A percentile compares a stretch with the other conserved stretches of the same genome.
Conservation (phyloP, 2,888 invertebrate genomes). For the Calephelis perditalis region DNA sequence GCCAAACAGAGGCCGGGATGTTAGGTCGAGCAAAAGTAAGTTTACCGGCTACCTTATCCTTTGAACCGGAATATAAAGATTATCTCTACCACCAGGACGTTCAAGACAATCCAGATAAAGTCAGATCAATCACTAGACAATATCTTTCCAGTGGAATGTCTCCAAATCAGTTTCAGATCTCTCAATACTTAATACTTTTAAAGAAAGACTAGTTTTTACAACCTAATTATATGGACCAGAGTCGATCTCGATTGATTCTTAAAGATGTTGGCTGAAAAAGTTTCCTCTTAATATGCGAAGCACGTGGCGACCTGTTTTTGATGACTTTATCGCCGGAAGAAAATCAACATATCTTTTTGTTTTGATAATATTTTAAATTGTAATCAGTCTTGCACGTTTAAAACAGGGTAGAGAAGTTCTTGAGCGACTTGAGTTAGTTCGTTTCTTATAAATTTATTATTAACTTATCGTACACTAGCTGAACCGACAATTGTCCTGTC, state of each 20-base stretch:
- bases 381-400: slow-evolving; percentile 20
- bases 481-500: too few relatives aligned
- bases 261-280: slow-evolving; percentile 9
- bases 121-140: too few relatives aligned
- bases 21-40: too few relatives aligned
- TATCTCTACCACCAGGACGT: too few relatives aligned
- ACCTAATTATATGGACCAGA: slow-evolving; percentile 6
- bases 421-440: neutral
- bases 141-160: too few relatives aligned
- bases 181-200: neutral
- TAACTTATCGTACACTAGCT: too few relatives aligned
- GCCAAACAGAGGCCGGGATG: too few relatives aligned
- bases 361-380: slow-evolving; percentile 35
- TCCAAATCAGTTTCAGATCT: neutral
- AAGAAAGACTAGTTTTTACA: slow-evolving; percentile 2
- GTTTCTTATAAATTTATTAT: too few relatives aligned
- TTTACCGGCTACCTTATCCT: too few relatives aligned
- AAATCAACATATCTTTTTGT: slow-evolving; percentile 32
- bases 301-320: slow-evolving; percentile 31
- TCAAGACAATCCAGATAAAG: too few relatives aligned
- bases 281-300: slow-evolving; percentile 20
- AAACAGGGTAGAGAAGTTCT: neutral
- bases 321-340: slow-evolving; percentile 34
- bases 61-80: too few relatives aligned
- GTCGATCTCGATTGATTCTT: slow-evolving; percentile 2